These are phyloP conservation scores for Arge pagana DNA, from an alignment of 2,888 invertebrate genomes.

Conservation along the genomic window DNA sequence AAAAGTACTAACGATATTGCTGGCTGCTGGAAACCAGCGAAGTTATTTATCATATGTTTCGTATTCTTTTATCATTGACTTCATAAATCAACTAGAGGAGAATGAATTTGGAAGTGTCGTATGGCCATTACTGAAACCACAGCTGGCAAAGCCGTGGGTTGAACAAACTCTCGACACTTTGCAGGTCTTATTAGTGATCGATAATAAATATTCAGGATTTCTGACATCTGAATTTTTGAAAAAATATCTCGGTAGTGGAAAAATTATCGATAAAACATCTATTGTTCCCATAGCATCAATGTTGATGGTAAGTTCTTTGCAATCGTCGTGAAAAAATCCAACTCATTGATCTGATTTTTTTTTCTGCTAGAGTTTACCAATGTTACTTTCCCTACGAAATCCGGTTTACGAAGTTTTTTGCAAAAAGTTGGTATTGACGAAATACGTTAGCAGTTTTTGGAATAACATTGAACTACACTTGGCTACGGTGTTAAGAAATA, in stretches of 20 bases:
- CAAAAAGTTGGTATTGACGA: slow-evolving; percentile 61
- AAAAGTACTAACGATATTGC: slow-evolving; percentile 58
- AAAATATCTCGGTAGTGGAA: slow-evolving; percentile 62
- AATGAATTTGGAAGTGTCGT: slow-evolving; percentile 63
- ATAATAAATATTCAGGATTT: slow-evolving; percentile 59
- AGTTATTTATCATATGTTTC: slow-evolving; percentile 67
- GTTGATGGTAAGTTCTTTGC: slow-evolving; percentile 64
- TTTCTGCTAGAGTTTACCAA: slow-evolving; percentile 64
- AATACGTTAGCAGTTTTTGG: slow-evolving; percentile 65
- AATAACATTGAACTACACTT: slow-evolving; percentile 59
- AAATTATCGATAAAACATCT: slow-evolving; percentile 66
- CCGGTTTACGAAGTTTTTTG: slow-evolving; percentile 70
- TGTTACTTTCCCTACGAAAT: slow-evolving; percentile 64
- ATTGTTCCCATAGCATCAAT: slow-evolving; percentile 64
- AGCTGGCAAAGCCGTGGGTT: slow-evolving; percentile 66
- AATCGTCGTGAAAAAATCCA: not conserved
- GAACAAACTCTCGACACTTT: slow-evolving; percentile 71
- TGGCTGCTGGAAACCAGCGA: slow-evolving; percentile 65
- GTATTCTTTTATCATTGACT: slow-evolving; percentile 66
- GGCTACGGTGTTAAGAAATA: slow-evolving; percentile 63
- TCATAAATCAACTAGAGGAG: slow-evolving; percentile 63
- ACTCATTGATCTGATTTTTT: slow-evolving; percentile 23
- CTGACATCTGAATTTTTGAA: slow-evolving; percentile 63
- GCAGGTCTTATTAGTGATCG: slow-evolving; percentile 63
- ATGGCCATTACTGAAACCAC: slow-evolving; percentile 66